These are phyloP conservation scores for Leptinotarsa defecta DNA, from an alignment of 1,140 invertebrate species.

Conservation along the genomic window DNA sequence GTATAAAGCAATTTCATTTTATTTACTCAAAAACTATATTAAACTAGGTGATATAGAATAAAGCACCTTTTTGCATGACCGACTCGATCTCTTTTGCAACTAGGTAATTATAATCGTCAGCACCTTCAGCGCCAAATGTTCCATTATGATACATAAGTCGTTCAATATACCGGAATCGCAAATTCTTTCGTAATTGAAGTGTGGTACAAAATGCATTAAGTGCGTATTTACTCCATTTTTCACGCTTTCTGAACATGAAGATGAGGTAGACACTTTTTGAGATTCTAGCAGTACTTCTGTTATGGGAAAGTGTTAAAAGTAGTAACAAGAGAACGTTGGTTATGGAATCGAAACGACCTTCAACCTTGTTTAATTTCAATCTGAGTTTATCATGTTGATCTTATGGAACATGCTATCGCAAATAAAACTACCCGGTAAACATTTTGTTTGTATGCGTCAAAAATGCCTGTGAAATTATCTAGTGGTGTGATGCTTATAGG, in stretches of 20 bases:
- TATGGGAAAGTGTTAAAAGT: constrained; percentile 12
- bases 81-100: not conserved
- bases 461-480: too few species aligned
- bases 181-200: constrained; percentile 9
- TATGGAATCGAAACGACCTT: not conserved
- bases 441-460: too few species aligned
- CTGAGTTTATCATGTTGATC: too few species aligned
- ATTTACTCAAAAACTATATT: too few species aligned
- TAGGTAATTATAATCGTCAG: not conserved
- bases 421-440: too few species aligned
- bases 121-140: not conserved
- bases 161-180: constrained; percentile 1
- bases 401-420: too few species aligned
- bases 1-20: too few species aligned
- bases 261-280: constrained; percentile 13
- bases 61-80: not conserved
- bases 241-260: constrained; percentile 21
- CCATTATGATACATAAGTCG: constrained; percentile 5
- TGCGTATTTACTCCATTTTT: constrained; percentile 22
- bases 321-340: not conserved
- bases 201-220: constrained; percentile 10
- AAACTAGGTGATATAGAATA: too few species aligned
- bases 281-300: not conserved
- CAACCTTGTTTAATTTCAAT: too few species aligned
- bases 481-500: too few species aligned